Evolutionary conservation across 2,888 invertebrate species (phyloP), one percentile per base, ranked within the genome.

Genomic region (Lottia scabra): DNA sequence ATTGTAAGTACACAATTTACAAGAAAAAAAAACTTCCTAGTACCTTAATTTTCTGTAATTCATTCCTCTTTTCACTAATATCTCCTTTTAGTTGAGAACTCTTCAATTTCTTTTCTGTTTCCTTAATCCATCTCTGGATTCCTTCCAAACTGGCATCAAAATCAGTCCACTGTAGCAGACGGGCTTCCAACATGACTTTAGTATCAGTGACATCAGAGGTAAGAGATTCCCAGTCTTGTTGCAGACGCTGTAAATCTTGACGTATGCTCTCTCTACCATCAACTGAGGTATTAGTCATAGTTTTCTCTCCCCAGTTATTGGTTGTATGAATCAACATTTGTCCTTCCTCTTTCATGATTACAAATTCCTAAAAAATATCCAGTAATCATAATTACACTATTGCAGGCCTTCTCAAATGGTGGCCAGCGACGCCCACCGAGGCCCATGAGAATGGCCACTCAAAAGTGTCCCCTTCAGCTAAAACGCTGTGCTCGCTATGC

Each of bases 91-190:
- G 82, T 65, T 84, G 86, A 3, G 81, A 79, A 23, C 86, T 87
- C 27, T 82, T 74, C 62, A 88, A 78, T 90, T 97, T 96, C 6
- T 95, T 95, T 91, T 97, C 97, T 82, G 96, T 93, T 85, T 98
- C 97, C 45, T 94, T 94, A 75, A 98, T 95, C 97, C 98, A 97
- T 92, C 96, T 95, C 85, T 96, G 95, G 19, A 97, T 94, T 89
- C 97, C 96, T 87, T 97, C 97, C 90, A 96, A 96, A 5, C 95
- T 95, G 48, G 94, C 92, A n/a, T 95, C 95, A 87, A 97, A 98
- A 87, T 98, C 97, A 63, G 95, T 95, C 87, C 97, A 96, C 87
- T 97, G 96, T 80, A 95, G 92, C 44, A 98, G 91, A 86, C 97
- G 97, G 81, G 96, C 95, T 85, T 98, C 97, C 70, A 98, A 91